phyloP scores from a whole-genome alignment of 2,113 vertebrate species.

The Montifringilla adamsi region DNA sequence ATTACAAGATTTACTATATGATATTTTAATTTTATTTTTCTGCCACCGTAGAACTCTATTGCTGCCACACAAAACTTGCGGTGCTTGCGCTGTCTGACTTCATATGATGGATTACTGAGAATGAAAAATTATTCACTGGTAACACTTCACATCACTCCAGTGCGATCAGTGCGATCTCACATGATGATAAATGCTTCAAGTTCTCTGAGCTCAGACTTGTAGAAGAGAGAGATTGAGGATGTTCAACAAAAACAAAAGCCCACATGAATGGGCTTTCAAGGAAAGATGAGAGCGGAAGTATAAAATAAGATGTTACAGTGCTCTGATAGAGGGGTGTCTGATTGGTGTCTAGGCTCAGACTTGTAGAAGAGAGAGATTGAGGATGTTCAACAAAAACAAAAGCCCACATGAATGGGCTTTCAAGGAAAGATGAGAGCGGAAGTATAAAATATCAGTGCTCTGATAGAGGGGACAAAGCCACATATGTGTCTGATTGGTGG shows the following conservation, averaged over 20 bases:
- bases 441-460: neutral
- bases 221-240: neutral
- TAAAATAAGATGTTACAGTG: neutral
- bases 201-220: neutral
- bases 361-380: neutral
- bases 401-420: neutral
- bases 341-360: too few relatives aligned
- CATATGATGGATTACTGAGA: slow-evolving; percentile 22
- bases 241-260: neutral
- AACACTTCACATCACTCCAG: slow-evolving; percentile 27
- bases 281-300: neutral
- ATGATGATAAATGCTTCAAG: slow-evolving; percentile 34
- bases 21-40: neutral
- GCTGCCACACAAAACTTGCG: neutral
- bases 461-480: neutral
- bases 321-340: too few relatives aligned
- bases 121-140: slow-evolving; percentile 48
- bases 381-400: neutral
- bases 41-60: neutral
- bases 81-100: neutral
- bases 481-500: neutral
- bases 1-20: neutral
- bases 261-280: neutral
- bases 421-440: neutral
- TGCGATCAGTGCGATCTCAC: neutral